Evolutionary conservation across 2,888 invertebrate species (phyloP), one percentile per base, ranked within the genome.

Genomic region (Sepiola atlantica): DNA sequence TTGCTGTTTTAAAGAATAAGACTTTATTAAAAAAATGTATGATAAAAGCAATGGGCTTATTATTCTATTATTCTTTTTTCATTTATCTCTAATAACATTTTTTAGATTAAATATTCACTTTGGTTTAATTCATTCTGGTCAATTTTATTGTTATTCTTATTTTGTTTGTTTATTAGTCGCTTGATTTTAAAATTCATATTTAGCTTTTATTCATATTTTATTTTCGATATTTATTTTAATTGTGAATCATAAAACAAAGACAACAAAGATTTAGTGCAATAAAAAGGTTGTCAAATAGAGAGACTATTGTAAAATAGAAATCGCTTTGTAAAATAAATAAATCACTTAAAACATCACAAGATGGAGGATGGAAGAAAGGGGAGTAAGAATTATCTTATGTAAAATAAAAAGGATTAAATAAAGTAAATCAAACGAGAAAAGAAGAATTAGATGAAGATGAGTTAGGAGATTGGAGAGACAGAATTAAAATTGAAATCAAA

Each of bases 71-170:
- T 45, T 45, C 45, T 45, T 4, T 45, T 45, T 77, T 77, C n/a
- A 77, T n/a, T 77, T 77, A 77, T 77, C 77, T 77, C 32, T 32
- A 32, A 77, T n/a, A 77, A 77, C n/a, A 32, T 77, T 77, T 77
- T n/a, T 57, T 21, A 57, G 24, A 77, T 77, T 77, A 77, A 77
- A 77, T 77, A 77, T 32, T n/a, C 77, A 77, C 28, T 77, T 77
- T 77, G 77, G 77, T 77, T 77, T 77, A n/a, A 77, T 77, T 77
- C 77, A n/a, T 77, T 77, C n/a, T n/a, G 77, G n/a, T n/a, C 77
- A 77, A n/a, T 77, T 16, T 77, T 77, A n/a, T 57, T 77, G 2
- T 77, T 77, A 77, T 77, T 77, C 18, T 77, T 14, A 77, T n/a
- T 77, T 77, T 77, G n/a, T 32, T 77, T n/a, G n/a, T n/a, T 0